Evolutionary conservation across 92 coral and sea anemone species (phyloP).

Genomic region (Zoanthus sociatus): DNA sequence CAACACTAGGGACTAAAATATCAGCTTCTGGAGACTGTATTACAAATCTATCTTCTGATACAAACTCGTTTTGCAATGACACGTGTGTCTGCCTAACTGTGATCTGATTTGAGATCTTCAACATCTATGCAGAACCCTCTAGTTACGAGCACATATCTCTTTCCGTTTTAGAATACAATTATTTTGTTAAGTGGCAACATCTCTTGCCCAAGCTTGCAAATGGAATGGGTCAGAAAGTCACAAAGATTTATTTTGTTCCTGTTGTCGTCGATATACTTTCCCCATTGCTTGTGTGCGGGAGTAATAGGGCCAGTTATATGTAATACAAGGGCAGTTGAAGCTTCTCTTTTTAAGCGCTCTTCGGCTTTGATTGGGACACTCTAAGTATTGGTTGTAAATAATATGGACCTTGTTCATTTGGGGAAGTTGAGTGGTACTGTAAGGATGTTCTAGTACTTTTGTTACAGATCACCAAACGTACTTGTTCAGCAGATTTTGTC

Average conservation of each 20-base stretch:
- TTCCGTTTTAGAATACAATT: constrained; percentile 38
- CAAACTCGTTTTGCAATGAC: not conserved
- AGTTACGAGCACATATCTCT: constrained; percentile 28
- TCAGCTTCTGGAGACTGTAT: constrained; percentile 4
- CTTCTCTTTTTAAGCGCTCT: too few species aligned
- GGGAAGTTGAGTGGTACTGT: too few species aligned
- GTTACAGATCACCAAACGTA: too few species aligned
- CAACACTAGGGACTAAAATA: not conserved
- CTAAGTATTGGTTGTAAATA: too few species aligned
- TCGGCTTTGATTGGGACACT: too few species aligned
- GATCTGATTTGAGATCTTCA: constrained; percentile 24
- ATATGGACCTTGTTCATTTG: too few species aligned
- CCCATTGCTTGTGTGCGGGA: constrained; percentile 56
- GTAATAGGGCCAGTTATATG: constrained; percentile 28
- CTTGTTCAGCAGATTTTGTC: too few species aligned
- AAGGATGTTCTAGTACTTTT: too few species aligned
- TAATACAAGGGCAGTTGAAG: not conserved
- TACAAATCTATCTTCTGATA: constrained; percentile 2
- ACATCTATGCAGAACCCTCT: constrained; percentile 10
- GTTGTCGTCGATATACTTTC: constrained; percentile 33
- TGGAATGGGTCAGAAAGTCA: constrained; percentile 17
- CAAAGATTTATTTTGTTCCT: constrained; percentile 45
- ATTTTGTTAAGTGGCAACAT: constrained; percentile 9
- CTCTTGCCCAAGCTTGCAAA: constrained; percentile 41
- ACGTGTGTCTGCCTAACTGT: constrained; percentile 42